Evolutionary conservation across 2,113 vertebrate species (phyloP).

Genomic region (Malurus melanocephalus): DNA sequence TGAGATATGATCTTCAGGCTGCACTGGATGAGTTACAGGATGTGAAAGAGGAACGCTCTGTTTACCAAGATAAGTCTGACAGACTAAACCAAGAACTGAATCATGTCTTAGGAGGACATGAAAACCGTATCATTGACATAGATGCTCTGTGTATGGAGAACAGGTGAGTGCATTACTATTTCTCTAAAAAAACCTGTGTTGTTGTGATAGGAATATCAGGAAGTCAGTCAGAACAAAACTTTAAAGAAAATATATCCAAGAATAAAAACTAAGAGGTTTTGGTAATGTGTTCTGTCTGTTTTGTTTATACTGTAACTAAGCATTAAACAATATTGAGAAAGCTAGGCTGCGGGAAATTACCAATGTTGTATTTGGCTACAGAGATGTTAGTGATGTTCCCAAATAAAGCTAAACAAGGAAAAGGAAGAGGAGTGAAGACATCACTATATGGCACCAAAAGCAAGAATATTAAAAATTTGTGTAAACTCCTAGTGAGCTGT

Average conservation of each 20-base stretch:
- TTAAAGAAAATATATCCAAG: neutral
- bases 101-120: conserved; percentile 87
- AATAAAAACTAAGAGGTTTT: neutral
- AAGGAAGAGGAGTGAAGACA: neutral
- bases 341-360: neutral
- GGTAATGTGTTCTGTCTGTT: neutral
- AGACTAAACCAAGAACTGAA: conserved; percentile 93
- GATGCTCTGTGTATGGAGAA: conserved; percentile 97
- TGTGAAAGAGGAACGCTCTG: conserved; percentile 85
- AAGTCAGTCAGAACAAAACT: neutral
- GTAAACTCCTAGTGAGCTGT: neutral
- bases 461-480: neutral
- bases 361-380: neutral
- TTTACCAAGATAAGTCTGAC: conserved; percentile 92
- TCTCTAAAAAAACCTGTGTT: neutral
- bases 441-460: neutral
- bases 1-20: conserved; percentile 86
- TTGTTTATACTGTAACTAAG: neutral
- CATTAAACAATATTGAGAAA: neutral
- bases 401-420: neutral
- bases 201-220: neutral
- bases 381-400: neutral
- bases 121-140: conserved; percentile 87
- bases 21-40: conserved; percentile 91
- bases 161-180: conserved; percentile 69